A percentile compares a stretch with the other conserved stretches of the same genome.
These are phyloP conservation scores for Gavia stellata DNA, from an alignment of 2,113 vertebrate genomes.

Conservation along the genomic window DNA sequence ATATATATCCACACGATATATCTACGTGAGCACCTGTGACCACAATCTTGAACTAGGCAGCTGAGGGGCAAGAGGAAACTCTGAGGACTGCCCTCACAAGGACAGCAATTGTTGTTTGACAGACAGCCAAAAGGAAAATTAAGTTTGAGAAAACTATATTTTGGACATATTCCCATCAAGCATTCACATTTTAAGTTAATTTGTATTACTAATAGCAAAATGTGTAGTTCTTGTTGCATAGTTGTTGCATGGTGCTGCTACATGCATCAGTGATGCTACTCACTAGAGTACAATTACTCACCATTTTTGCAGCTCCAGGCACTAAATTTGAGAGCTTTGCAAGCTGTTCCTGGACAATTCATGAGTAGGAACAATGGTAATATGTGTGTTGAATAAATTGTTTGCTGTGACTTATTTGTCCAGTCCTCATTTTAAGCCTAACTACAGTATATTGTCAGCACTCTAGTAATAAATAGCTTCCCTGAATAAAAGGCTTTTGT, in stretches of 20 bases:
- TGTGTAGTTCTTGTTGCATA: neutral
- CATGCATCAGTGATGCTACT: neutral
- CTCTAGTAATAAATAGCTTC: constrained; percentile 7
- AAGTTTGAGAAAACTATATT: neutral
- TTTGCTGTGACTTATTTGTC: constrained; percentile 15
- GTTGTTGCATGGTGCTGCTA: accelerated
- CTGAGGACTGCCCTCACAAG: neutral
- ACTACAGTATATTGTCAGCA: neutral
- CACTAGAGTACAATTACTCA: neutral
- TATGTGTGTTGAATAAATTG: neutral
- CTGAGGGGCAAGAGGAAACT: neutral
- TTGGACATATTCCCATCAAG: neutral
- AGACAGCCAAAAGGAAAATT: neutral
- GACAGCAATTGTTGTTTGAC: neutral
- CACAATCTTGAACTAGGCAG: neutral
- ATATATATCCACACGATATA: neutral
- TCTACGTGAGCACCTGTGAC: accelerated
- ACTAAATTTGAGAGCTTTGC: neutral
- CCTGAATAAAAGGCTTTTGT: constrained; percentile 32
- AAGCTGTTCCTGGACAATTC: neutral
- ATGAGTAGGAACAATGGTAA: neutral
- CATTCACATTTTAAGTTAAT: neutral
- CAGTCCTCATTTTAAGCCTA: constrained; percentile 5
- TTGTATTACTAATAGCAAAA: neutral
- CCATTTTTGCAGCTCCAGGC: neutral